A percentile compares a stretch with the other conserved stretches of the same genome.
phyloP scores from a whole-genome alignment of 1,140 invertebrate genomes.

The Bombus breviceps region DNA sequence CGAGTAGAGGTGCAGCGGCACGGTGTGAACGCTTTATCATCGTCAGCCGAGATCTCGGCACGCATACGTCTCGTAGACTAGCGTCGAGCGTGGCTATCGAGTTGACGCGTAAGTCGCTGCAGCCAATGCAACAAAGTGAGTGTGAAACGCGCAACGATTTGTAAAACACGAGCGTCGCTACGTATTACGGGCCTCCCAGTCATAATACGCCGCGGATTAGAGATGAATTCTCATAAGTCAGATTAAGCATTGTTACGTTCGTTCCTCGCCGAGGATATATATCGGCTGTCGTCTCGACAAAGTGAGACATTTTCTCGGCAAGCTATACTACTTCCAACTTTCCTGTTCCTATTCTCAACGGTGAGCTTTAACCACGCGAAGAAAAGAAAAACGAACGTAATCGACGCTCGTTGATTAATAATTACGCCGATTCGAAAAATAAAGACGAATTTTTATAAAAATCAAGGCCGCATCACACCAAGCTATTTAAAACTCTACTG shows the following conservation, averaged over 20 bases:
- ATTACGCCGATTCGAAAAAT: no score
- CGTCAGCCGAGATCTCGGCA: slow-evolving; percentile 13
- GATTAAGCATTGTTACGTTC: slow-evolving; percentile 24
- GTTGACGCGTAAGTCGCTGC: slow-evolving; percentile 17
- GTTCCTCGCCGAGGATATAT: not conserved
- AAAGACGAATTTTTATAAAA: no score
- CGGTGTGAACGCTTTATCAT: slow-evolving; percentile 22
- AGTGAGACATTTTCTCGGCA: slow-evolving; percentile 6
- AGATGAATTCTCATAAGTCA: slow-evolving; percentile 35
- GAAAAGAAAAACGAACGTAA: not conserved
- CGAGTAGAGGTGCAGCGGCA: not conserved
- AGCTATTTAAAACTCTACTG: no score
- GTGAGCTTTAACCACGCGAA: not conserved
- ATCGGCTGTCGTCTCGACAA: slow-evolving; percentile 12
- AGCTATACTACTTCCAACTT: not conserved
- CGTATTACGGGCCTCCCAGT: slow-evolving; percentile 4
- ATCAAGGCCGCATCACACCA: no score
- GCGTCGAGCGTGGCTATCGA: not conserved
- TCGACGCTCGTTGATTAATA: no score
- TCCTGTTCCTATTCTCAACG: not conserved
- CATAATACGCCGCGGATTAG: slow-evolving; percentile 26
- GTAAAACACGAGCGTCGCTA: slow-evolving; percentile 25
- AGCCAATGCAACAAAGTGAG: slow-evolving; percentile 31
- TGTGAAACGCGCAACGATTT: slow-evolving; percentile 34
- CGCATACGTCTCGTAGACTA: slow-evolving; percentile 18